Evolutionary conservation across 2,797 vertebrate genomes (phyloP).

Genomic region (Anniella stebbinsi): DNA sequence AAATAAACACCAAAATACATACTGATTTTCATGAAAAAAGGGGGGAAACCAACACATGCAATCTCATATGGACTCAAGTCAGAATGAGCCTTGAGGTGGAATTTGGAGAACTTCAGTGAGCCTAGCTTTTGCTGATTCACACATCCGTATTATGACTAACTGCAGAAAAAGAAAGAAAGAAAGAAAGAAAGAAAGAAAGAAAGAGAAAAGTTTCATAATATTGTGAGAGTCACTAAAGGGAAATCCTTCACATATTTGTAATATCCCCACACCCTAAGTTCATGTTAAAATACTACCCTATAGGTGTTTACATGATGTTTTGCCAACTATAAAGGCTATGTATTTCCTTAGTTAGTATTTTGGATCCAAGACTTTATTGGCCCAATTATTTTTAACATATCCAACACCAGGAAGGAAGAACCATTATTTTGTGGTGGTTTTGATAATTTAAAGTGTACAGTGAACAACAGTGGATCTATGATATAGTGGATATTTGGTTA

Average conservation of each 20-base stretch:
- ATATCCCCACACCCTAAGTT: neutral
- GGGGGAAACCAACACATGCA: no score
- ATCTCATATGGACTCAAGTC: no score
- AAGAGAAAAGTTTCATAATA: neutral
- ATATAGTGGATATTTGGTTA: slow-evolving; percentile 28
- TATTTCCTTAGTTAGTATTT: neutral
- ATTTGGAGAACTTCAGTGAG: no score
- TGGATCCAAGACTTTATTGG: neutral
- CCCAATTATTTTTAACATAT: neutral
- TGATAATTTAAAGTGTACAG: slow-evolving; percentile 37
- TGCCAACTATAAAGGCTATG: fast-evolving
- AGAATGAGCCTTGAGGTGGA: no score
- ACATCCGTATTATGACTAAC: neutral
- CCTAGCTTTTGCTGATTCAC: no score
- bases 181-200: neutral
- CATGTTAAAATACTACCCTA: neutral
- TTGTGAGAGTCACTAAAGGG: neutral
- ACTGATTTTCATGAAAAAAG: no score
- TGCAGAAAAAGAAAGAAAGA: neutral
- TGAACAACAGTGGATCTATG: neutral
- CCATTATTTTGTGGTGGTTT: neutral
- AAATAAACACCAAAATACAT: no score
- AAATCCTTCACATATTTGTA: neutral
- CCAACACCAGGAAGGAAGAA: slow-evolving; percentile 1
- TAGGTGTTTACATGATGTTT: slow-evolving; percentile 9